A percentile compares a stretch with the other conserved stretches of the same genome.
Conservation (phyloP, 1,140 invertebrate species). For the Maconellicoccus hirsutus region DNA sequence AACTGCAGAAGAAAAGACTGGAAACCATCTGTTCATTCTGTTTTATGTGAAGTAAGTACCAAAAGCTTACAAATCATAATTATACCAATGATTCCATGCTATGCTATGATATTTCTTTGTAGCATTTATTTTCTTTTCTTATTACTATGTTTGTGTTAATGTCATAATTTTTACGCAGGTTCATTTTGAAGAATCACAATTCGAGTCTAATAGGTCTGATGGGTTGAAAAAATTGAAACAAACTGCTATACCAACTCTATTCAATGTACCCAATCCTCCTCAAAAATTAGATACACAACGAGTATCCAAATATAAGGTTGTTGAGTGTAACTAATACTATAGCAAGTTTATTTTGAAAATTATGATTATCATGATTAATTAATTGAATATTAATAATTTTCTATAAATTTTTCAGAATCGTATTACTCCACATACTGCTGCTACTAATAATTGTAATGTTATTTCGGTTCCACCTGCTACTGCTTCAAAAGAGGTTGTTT, state of each 20-base stretch:
- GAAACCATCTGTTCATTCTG: neutral
- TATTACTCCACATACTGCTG: no score
- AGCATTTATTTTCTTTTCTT: neutral
- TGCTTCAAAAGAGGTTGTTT: no score
- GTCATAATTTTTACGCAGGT: no score
- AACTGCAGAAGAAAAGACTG: slow-evolving; percentile 21
- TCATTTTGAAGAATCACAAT: slow-evolving; percentile 25
- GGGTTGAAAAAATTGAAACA: slow-evolving; percentile 24
- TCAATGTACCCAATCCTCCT: slow-evolving; percentile 24
- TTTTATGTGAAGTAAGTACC: slow-evolving; percentile 24
- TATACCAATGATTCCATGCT: neutral
- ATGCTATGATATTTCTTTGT: neutral
- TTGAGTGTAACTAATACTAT: no score
- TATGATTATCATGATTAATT: no score
- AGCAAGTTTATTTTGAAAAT: no score
- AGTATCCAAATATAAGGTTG: no score
- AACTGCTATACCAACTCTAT: slow-evolving; percentile 24
- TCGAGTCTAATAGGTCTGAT: slow-evolving; percentile 3
- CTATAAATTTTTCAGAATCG: no score
- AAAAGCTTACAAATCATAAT: neutral
- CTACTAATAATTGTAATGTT: no score
- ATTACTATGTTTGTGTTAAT: no score
- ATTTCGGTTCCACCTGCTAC: no score
- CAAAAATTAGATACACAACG: neutral
- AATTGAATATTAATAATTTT: no score